Base-by-base conservation (phyloP, 1,140 invertebrate species). In the Aphelenchoides avenae region DNA sequence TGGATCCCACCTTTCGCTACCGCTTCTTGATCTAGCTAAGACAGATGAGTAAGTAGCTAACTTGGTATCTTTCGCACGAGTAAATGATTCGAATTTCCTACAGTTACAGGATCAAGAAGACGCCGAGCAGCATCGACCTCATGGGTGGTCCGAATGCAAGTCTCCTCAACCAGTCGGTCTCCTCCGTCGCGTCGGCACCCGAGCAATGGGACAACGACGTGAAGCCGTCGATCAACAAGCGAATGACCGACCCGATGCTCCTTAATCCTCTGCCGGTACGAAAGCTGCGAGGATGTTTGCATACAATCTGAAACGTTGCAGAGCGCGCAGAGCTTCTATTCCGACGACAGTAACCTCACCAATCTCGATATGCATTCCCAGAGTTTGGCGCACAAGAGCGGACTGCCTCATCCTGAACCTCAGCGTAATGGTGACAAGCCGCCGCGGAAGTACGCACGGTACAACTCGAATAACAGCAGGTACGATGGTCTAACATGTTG, bases 41-140 rank as follows among this genome's bases (percentile, higher is more conserved):
- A n/a, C n/a, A n/a, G n/a, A n/a, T n/a, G n/a, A n/a, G n/a, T n/a
- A n/a, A n/a, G n/a, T n/a, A n/a, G n/a, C n/a, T n/a, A n/a, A n/a
- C n/a, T n/a, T n/a, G n/a, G n/a, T n/a, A n/a, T n/a, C n/a, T n/a
- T n/a, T n/a, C n/a, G n/a, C n/a, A n/a, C n/a, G n/a, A n/a, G n/a
- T n/a, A n/a, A n/a, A n/a, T n/a, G n/a, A n/a, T n/a, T n/a, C n/a
- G n/a, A n/a, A n/a, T n/a, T n/a, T n/a, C n/a, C n/a, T n/a, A n/a
- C n/a, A n/a, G n/a, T n/a, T n/a, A n/a, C 5, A 58, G 56, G 24
- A 30, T 59, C 41, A 62, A 59, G 6, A 59, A 59, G 43, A 24
- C 60, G 7, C 34, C 49, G n/a, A 64, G 59, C 39, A 53, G 22
- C 24, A 34, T 5, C 6, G 44, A 30, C 24, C 29, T 64, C 36